phyloP scores from a whole-genome alignment of 2,113 vertebrate species.

The Pangasianodon hypophthalmus region DNA sequence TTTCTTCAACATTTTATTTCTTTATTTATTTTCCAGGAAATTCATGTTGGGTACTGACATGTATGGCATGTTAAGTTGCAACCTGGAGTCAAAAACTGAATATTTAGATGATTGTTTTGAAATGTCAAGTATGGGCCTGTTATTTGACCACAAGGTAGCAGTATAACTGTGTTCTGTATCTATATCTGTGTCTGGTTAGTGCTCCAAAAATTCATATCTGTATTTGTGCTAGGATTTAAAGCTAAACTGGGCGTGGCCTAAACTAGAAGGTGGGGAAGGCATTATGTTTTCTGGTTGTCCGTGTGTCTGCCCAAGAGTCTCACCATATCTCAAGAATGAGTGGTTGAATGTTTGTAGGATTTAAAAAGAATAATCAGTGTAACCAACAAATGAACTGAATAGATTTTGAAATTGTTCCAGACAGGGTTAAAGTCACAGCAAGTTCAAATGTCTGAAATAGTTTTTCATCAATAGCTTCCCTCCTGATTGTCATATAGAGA shows the following conservation, averaged over 20 bases:
- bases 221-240: background rate
- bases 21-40: background rate
- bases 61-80: background rate
- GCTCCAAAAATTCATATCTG: background rate
- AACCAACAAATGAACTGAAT: background rate
- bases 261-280: background rate
- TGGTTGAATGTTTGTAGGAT: background rate
- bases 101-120: background rate
- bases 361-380: background rate
- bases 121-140: background rate
- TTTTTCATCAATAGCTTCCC: background rate
- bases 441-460: background rate
- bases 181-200: background rate
- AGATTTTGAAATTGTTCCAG: background rate
- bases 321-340: background rate
- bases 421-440: background rate
- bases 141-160: background rate
- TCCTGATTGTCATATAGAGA: background rate
- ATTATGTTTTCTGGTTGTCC: background rate
- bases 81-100: background rate
- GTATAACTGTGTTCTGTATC: background rate
- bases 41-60: background rate
- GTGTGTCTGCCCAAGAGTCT: background rate
- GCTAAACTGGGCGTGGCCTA: background rate
- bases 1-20: background rate